Evolutionary conservation across 2,888 invertebrate genomes (phyloP).

Genomic region (Drosophila mettleri): DNA sequence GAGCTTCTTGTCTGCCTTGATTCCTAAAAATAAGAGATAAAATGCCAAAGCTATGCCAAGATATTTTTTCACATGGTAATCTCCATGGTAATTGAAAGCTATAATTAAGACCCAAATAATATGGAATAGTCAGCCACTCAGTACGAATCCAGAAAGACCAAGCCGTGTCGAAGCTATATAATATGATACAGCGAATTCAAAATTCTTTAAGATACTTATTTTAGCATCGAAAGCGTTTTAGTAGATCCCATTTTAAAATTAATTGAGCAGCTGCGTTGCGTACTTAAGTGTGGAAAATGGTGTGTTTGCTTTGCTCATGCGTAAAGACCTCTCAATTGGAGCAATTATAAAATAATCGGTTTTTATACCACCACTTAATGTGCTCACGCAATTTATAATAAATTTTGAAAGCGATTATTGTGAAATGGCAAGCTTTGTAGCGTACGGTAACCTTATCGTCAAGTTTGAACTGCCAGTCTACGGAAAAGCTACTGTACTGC

Average conservation of each 20-base stretch:
- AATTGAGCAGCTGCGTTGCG: not conserved
- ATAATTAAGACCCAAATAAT: not conserved
- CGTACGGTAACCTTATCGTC: not conserved
- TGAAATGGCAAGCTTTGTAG: not conserved
- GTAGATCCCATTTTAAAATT: not conserved
- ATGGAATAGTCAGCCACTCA: not conserved
- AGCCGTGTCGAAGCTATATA: too few species aligned
- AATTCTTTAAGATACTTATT: too few species aligned
- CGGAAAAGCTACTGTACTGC: too few species aligned
- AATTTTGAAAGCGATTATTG: not conserved
- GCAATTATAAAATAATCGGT: not conserved
- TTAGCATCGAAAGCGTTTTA: not conserved
- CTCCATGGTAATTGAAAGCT: not conserved
- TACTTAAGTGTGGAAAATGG: too few species aligned
- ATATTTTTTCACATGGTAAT: too few species aligned
- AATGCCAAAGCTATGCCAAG: too few species aligned
- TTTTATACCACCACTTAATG: not conserved
- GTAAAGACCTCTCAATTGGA: not conserved
- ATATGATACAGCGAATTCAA: too few species aligned
- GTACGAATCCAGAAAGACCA: not conserved
- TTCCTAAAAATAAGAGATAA: too few species aligned
- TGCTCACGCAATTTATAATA: not conserved
- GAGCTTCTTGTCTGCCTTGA: too few species aligned
- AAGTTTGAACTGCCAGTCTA: not conserved
- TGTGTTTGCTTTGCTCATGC: not conserved